phyloP scores from a whole-genome alignment of 2,113 vertebrate species.

The Spermophilus dauricus region DNA sequence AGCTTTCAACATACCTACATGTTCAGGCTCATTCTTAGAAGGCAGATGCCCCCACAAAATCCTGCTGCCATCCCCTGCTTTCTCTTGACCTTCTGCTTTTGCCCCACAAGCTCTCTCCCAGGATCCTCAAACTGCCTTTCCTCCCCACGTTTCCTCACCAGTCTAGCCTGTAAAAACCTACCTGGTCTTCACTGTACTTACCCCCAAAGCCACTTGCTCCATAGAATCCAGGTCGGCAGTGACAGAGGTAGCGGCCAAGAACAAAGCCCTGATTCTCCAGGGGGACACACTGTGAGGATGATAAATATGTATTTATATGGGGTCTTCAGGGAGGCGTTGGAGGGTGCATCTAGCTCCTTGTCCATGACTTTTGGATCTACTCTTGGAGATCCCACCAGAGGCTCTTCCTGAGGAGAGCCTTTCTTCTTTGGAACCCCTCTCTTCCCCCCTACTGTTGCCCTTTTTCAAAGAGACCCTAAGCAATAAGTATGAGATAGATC shows the following conservation, averaged over 20 bases:
- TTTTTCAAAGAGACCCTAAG: constrained; percentile 32
- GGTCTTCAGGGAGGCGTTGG: background rate
- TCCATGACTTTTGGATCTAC: background rate
- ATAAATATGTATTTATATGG: background rate
- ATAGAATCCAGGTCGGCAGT: constrained; percentile 95
- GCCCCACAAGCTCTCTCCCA: too few relatives aligned
- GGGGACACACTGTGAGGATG: constrained; percentile 91
- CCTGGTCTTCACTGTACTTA: constrained; percentile 60
- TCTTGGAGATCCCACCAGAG: background rate
- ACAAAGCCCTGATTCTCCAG: constrained; percentile 92
- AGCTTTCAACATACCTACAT: background rate
- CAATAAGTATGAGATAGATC: background rate
- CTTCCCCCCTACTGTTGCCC: background rate
- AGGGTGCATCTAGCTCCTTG: background rate
- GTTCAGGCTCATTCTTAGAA: background rate
- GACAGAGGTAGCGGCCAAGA: constrained; percentile 95
- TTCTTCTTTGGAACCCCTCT: background rate
- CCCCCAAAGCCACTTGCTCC: constrained; percentile 71
- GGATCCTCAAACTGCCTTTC: background rate
- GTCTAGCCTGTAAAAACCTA: constrained; percentile 76
- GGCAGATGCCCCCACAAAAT: background rate
- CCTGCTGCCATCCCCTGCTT: background rate
- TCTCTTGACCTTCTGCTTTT: background rate
- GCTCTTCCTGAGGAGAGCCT: background rate
- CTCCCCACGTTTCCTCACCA: background rate